Percentiles rank a stretch among this genome's conserved stretches.
Conservation (phyloP, 2,888 invertebrate species). For the Pantelozetes paolii region DNA sequence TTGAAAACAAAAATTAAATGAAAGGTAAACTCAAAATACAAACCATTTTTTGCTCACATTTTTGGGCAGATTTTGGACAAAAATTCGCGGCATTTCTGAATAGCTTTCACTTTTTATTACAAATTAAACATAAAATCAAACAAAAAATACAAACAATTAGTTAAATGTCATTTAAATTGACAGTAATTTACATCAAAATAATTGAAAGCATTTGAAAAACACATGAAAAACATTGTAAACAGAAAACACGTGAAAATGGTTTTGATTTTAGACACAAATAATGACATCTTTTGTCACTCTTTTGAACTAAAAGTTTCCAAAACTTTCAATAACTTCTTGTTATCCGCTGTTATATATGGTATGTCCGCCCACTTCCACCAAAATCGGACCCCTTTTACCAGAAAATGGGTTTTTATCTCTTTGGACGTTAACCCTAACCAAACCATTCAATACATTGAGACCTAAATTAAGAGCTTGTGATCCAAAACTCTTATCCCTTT, state of each 20-base stretch:
- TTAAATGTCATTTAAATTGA: not conserved
- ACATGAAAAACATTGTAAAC: constrained; percentile 15
- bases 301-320: not conserved
- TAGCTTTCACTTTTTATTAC: not conserved
- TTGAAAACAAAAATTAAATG: not conserved
- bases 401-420: not conserved
- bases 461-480: not conserved
- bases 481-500: not conserved
- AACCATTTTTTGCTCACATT: constrained; percentile 60
- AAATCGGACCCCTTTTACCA: not conserved
- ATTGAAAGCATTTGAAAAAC: no score
- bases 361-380: constrained; percentile 19
- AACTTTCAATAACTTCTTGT: not conserved
- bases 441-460: constrained; percentile 12
- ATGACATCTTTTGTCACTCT: not conserved
- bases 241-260: constrained; percentile 2
- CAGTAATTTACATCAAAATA: not conserved
- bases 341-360: not conserved
- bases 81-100: constrained; percentile 70
- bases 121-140: no score
- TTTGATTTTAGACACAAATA: not conserved
- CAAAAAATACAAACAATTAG: not conserved
- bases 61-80: constrained; percentile 84
- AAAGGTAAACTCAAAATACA: not conserved
- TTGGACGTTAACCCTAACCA: constrained; percentile 10